Conservation (phyloP, 2,888 invertebrate genomes). For the Allacma fusca region DNA sequence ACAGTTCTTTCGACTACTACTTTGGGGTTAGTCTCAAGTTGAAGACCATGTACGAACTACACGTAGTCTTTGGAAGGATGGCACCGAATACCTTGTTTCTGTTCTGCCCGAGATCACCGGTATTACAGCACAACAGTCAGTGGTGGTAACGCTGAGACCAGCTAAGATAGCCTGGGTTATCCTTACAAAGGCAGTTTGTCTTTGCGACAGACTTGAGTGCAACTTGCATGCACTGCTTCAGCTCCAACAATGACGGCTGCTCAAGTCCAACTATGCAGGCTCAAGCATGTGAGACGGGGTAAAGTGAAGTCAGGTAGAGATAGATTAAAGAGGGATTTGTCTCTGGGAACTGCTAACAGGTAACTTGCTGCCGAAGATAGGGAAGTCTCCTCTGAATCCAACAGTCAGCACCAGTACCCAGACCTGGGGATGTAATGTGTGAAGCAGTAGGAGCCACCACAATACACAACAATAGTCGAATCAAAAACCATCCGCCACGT, state of each 20-base stretch:
- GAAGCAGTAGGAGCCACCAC: slow-evolving; percentile 1
- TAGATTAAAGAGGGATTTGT: not conserved
- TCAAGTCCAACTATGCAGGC: slow-evolving; percentile 15
- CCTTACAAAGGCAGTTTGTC: slow-evolving; percentile 14
- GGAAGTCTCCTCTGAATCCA: not conserved
- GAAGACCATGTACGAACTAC: no score
- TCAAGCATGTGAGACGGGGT: slow-evolving; percentile 40
- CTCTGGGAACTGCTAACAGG: not conserved
- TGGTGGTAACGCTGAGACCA: not conserved
- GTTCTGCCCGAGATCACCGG: slow-evolving; percentile 31
- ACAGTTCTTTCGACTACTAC: no score
- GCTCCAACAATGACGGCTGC: slow-evolving; percentile 28
- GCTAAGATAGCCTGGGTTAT: not conserved
- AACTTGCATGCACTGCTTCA: slow-evolving; percentile 27
- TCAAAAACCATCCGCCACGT: slow-evolving; percentile 1
- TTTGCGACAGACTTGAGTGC: slow-evolving; percentile 12
- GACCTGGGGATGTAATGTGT: no score
- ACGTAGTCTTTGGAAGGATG: not conserved
- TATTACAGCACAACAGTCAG: no score
- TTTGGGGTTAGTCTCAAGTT: no score
- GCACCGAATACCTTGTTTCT: not conserved
- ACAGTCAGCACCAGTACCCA: no score
- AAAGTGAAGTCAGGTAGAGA: slow-evolving; percentile 28
- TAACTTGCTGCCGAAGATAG: not conserved
- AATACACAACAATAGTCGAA: slow-evolving; percentile 11